These are phyloP conservation scores for Ictidomys tridecemlineatus DNA, from an alignment of 2,113 vertebrate species.

Conservation along the genomic window DNA sequence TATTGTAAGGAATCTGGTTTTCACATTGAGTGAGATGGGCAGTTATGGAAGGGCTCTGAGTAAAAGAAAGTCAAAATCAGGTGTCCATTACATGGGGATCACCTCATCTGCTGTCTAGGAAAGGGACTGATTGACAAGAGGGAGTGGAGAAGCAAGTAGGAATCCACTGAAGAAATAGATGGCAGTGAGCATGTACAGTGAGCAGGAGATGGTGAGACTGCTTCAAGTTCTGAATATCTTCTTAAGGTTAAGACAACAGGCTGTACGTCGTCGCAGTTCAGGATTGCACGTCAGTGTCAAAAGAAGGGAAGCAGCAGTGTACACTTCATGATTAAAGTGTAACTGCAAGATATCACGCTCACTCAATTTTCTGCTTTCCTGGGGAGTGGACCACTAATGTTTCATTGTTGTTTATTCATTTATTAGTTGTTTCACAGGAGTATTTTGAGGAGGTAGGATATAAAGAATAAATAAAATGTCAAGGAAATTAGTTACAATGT, in stretches of 20 bases:
- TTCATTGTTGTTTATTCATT: not conserved
- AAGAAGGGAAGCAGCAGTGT: not conserved
- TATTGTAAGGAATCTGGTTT: not conserved
- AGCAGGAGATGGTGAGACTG: accelerated
- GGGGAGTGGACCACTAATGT: not conserved
- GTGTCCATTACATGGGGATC: not conserved
- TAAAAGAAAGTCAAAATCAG: not conserved
- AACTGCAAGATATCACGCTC: accelerated
- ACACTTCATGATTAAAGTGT: not conserved
- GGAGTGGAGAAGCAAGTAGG: not conserved
- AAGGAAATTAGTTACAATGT: not conserved
- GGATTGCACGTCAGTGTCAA: not conserved
- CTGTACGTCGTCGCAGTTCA: no score
- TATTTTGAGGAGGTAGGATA: not conserved
- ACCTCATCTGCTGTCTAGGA: accelerated
- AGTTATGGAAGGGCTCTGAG: not conserved
- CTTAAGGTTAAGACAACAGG: not conserved
- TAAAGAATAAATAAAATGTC: not conserved
- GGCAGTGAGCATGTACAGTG: not conserved
- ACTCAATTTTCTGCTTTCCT: not conserved
- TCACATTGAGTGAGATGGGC: not conserved
- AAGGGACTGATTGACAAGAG: not conserved
- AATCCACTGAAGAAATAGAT: not conserved
- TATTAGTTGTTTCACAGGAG: not conserved
- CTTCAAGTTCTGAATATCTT: not conserved